These are phyloP conservation scores for Paralichthys olivaceus DNA, from an alignment of 2,113 vertebrate species.

Conservation along the genomic window DNA sequence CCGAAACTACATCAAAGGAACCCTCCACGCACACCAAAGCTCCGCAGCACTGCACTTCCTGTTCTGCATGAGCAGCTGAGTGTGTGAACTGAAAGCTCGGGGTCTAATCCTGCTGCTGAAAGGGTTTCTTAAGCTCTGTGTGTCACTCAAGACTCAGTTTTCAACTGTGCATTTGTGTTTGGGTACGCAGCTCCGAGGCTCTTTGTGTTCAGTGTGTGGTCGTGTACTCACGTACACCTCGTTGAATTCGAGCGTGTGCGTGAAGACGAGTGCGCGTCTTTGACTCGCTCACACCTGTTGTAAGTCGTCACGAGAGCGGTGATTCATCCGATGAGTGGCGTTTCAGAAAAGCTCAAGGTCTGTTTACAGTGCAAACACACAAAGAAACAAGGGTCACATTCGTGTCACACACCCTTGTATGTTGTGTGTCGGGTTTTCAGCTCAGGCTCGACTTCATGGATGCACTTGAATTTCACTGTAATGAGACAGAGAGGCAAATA, in stretches of 20 bases:
- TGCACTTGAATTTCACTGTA: slow-evolving; percentile 39
- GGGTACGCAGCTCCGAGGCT: slow-evolving; percentile 5
- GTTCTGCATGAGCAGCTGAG: slow-evolving; percentile 39
- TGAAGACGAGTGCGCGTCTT: slow-evolving; percentile 33
- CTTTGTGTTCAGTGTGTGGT: slow-evolving; percentile 44
- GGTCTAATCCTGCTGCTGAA: slow-evolving; percentile 49
- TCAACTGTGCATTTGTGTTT: slow-evolving; percentile 40
- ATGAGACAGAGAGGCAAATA: not conserved
- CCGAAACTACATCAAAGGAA: slow-evolving; percentile 69
- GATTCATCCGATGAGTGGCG: slow-evolving; percentile 62
- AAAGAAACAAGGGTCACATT: slow-evolving; percentile 42
- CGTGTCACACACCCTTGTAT: slow-evolving; percentile 13
- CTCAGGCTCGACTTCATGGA: slow-evolving; percentile 4
- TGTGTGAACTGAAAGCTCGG: slow-evolving; percentile 42
- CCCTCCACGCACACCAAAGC: slow-evolving; percentile 31
- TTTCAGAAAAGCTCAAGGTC: slow-evolving; percentile 35
- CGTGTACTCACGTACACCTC: slow-evolving; percentile 34
- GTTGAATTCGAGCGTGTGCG: slow-evolving; percentile 18
- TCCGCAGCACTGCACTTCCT: slow-evolving; percentile 39
- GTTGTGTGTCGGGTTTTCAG: not conserved
- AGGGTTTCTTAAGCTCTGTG: slow-evolving; percentile 16
- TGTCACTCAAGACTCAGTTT: slow-evolving; percentile 46
- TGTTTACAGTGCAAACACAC: slow-evolving; percentile 62
- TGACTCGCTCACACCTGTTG: slow-evolving; percentile 78
- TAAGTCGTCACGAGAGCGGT: slow-evolving; percentile 43